These are phyloP conservation scores for Catocala fraxini DNA, from an alignment of 2,888 invertebrate genomes.

Conservation along the genomic window DNA sequence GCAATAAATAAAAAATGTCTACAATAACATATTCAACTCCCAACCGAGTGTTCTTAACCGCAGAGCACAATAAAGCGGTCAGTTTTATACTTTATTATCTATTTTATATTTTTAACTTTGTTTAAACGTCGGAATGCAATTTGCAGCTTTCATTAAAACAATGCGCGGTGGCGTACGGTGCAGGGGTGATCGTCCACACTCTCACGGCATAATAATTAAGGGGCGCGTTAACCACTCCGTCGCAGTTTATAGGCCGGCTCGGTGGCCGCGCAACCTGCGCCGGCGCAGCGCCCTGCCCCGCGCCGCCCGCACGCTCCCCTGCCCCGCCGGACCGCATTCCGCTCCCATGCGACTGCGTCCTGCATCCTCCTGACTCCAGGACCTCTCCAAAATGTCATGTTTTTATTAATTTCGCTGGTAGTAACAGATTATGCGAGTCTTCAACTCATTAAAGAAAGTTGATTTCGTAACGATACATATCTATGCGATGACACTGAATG, in stretches of 20 bases:
- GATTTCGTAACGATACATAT: too few species aligned
- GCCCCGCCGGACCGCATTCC: slow-evolving; percentile 84
- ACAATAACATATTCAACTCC: not conserved
- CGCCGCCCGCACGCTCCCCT: slow-evolving; percentile 44
- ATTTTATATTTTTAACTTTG: slow-evolving; percentile 15
- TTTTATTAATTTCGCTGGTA: slow-evolving; percentile 70
- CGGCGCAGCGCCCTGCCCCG: slow-evolving; percentile 43
- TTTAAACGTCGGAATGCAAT: slow-evolving; percentile 35
- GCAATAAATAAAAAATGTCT: slow-evolving; percentile 2
- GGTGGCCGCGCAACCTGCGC: slow-evolving; percentile 57
- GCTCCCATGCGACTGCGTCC: slow-evolving; percentile 85
- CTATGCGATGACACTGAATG: too few species aligned
- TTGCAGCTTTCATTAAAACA: slow-evolving; percentile 65
- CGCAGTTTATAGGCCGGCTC: slow-evolving; percentile 78
- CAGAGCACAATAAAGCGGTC: slow-evolving; percentile 29
- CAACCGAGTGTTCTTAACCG: slow-evolving; percentile 28
- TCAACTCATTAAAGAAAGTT: slow-evolving; percentile 20
- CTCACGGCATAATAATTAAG: slow-evolving; percentile 78
- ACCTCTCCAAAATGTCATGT: slow-evolving; percentile 81
- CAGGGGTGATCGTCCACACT: slow-evolving; percentile 80
- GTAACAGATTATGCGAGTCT: slow-evolving; percentile 32
- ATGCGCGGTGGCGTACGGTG: slow-evolving; percentile 66
- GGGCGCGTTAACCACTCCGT: slow-evolving; percentile 60
- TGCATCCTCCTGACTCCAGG: slow-evolving; percentile 71
- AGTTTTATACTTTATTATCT: slow-evolving; percentile 3